A percentile compares a stretch with the other conserved stretches of the same genome.
Conservation (phyloP, 2,113 vertebrate genomes). For the Polypterus senegalus region DNA sequence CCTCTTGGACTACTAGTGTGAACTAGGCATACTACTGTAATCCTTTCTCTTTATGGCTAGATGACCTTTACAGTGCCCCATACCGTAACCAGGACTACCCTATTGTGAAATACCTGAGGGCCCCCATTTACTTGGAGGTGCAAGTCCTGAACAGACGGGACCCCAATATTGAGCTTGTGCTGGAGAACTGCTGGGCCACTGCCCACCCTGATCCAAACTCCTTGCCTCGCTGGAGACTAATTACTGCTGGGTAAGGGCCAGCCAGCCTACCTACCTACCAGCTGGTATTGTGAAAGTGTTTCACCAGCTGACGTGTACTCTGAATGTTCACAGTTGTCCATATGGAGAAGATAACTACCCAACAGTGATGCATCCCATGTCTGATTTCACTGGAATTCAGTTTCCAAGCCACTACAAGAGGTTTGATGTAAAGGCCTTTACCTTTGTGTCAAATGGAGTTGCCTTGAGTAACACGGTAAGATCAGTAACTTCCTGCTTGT, state of each 20-base stretch:
- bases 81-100: slow-evolving; percentile 41
- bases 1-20: too few species aligned
- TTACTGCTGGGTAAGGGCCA: slow-evolving; percentile 44
- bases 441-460: slow-evolving; percentile 33
- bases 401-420: slow-evolving; percentile 42
- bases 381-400: slow-evolving; percentile 13
- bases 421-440: slow-evolving; percentile 58
- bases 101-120: slow-evolving; percentile 39
- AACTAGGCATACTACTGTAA: too few species aligned
- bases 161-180: slow-evolving; percentile 40
- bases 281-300: too few species aligned
- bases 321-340: slow-evolving; percentile 34
- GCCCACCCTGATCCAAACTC: slow-evolving; percentile 22
- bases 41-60: slow-evolving; percentile 25
- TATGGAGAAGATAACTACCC: slow-evolving; percentile 42
- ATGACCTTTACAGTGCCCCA: slow-evolving; percentile 24
- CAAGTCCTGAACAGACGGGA: slow-evolving; percentile 48
- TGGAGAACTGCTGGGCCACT: slow-evolving; percentile 59
- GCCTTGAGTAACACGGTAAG: slow-evolving; percentile 35
- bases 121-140: slow-evolving; percentile 52
- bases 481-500: too few species aligned
- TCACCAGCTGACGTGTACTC: too few species aligned
- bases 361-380: slow-evolving; percentile 44
- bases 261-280: too few species aligned
- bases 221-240: slow-evolving; percentile 43